These are phyloP conservation scores for Eulemur albifrons DNA, from an alignment of 2,797 vertebrate species.

Conservation along the genomic window DNA sequence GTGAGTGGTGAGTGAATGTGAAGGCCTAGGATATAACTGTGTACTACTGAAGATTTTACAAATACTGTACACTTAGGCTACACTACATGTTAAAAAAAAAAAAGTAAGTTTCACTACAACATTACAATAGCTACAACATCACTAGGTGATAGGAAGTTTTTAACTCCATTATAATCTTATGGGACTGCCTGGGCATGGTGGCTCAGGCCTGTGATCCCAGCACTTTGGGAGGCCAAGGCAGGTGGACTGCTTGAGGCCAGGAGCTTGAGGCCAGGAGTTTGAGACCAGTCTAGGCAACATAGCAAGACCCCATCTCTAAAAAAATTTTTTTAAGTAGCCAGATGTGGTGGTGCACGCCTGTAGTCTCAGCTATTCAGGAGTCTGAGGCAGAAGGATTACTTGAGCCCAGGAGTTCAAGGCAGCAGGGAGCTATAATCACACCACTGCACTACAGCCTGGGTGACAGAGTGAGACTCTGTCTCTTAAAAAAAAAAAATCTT, in stretches of 20 bases:
- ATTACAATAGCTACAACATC: neutral
- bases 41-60: no score
- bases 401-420: neutral
- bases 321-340: neutral
- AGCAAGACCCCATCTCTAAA: neutral
- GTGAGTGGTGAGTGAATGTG: no score
- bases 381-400: neutral
- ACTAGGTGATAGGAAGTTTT: neutral
- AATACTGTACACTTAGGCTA: neutral
- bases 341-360: accelerated
- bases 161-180: no score
- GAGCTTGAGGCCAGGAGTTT: neutral
- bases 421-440: accelerated
- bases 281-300: neutral
- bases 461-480: neutral
- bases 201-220: neutral
- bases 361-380: neutral
- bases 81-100: neutral
- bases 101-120: neutral
- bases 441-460: neutral
- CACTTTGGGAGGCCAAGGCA: neutral
- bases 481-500: neutral
- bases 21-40: no score
- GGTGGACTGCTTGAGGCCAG: neutral
- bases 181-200: neutral